These are phyloP conservation scores for Onychomys torridus DNA, from an alignment of 2,797 vertebrate species.

Conservation along the genomic window DNA sequence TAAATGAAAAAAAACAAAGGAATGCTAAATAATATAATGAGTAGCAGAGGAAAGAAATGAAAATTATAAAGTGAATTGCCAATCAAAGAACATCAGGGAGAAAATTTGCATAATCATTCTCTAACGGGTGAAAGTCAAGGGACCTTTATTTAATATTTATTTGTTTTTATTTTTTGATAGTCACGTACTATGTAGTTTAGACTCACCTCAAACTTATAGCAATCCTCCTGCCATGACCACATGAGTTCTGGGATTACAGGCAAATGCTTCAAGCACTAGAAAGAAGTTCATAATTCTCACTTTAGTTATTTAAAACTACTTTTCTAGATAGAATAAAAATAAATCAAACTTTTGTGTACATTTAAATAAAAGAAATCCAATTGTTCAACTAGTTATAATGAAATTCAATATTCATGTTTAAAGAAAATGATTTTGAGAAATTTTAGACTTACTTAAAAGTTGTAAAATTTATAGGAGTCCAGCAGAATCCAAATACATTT, in stretches of 20 bases:
- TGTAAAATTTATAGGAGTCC: not conserved
- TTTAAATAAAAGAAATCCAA: not conserved
- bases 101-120: not conserved
- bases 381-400: slow-evolving; percentile 22
- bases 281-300: not conserved
- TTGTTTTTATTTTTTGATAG: not conserved
- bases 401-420: not conserved
- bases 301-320: slow-evolving; percentile 35
- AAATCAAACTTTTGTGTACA: not conserved
- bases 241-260: not conserved
- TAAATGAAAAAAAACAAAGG: not conserved
- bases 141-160: not conserved
- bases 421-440: not conserved
- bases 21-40: not conserved
- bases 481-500: not conserved
- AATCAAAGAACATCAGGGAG: not conserved
- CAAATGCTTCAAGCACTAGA: not conserved
- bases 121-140: not conserved
- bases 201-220: not conserved
- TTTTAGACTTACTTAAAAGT: not conserved
- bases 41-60: not conserved
- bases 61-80: not conserved
- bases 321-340: not conserved
- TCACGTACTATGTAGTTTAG: not conserved
- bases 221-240: not conserved